Evolutionary conservation across 1,140 invertebrate species (phyloP).

Genomic region (Nasonia longicornis): DNA sequence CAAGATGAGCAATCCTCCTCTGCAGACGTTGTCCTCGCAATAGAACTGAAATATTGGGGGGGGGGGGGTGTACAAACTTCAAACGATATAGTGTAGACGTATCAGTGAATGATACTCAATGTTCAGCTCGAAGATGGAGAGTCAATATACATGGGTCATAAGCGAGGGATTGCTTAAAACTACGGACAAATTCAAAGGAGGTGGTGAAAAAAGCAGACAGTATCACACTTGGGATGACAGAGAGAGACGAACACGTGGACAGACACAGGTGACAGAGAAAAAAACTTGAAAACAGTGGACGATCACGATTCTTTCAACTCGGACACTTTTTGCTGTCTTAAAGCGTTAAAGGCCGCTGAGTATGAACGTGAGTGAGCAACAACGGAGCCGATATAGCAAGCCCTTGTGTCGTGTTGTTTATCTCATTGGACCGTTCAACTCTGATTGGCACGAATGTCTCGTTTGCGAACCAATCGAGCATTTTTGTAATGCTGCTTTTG

Average conservation of each 20-base stretch:
- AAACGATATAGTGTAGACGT: background rate
- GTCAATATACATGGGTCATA: no score
- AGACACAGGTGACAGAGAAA: slow-evolving; percentile 48
- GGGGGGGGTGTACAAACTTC: background rate
- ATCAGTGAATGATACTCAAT: background rate
- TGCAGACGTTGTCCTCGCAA: background rate
- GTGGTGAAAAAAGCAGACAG: background rate
- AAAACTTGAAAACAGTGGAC: slow-evolving; percentile 65
- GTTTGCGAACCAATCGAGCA: slow-evolving; percentile 23
- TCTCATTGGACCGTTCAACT: slow-evolving; percentile 48
- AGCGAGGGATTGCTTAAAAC: no score
- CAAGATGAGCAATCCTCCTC: background rate
- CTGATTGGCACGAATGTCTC: slow-evolving; percentile 44
- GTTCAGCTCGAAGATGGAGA: no score
- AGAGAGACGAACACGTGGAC: slow-evolving; percentile 51
- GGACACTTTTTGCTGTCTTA: slow-evolving; percentile 32
- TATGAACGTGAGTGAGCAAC: slow-evolving; percentile 18
- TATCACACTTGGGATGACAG: slow-evolving; percentile 37
- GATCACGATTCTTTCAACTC: slow-evolving; percentile 54
- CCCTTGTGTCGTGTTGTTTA: slow-evolving; percentile 39
- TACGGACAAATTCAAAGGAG: background rate
- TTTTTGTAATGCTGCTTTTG: slow-evolving; percentile 13
- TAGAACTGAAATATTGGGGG: background rate
- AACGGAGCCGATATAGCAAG: slow-evolving; percentile 43
- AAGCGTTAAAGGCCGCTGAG: slow-evolving; percentile 57